Percentiles rank a stretch among this genome's conserved stretches.
phyloP scores from a whole-genome alignment of 2,797 vertebrate genomes.

The Yasuhikotakia modesta region DNA sequence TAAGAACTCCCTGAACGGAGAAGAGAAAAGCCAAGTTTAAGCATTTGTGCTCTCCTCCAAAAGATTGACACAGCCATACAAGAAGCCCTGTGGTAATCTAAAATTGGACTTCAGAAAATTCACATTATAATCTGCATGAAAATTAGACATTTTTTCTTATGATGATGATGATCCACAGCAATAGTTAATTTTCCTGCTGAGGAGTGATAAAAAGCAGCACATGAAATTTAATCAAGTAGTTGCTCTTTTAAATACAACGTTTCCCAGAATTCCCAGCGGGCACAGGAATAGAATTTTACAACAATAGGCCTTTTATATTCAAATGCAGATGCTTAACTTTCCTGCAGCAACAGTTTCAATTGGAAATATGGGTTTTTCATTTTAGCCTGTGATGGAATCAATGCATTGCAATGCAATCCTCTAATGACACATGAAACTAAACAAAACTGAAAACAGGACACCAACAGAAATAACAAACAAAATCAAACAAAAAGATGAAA shows the following conservation, averaged over 20 bases:
- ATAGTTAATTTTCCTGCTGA: constrained; percentile 56
- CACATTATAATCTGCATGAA: constrained; percentile 60
- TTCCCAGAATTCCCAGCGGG: constrained; percentile 54
- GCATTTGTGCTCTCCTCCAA: constrained; percentile 46
- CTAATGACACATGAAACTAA: neutral
- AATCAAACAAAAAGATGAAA: neutral
- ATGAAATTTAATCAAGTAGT: constrained; percentile 56
- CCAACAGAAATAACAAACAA: neutral
- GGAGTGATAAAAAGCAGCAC: constrained; percentile 52
- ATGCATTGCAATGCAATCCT: neutral
- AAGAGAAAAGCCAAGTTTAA: constrained; percentile 57
- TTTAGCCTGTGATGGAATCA: constrained; percentile 1
- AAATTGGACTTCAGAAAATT: constrained; percentile 60
- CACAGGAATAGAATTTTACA: constrained; percentile 41
- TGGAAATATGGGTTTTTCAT: constrained; percentile 40
- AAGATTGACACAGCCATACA: constrained; percentile 58
- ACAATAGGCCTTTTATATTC: constrained; percentile 57
- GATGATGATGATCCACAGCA: constrained; percentile 48
- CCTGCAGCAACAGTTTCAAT: constrained; percentile 44
- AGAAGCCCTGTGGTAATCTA: constrained; percentile 57
- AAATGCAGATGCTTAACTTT: constrained; percentile 50
- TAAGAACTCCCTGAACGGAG: constrained; percentile 55
- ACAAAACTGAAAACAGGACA: neutral
- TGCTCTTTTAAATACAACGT: constrained; percentile 58
- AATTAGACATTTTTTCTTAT: constrained; percentile 42